Percentiles rank a stretch among this genome's conserved stretches.
Evolutionary conservation across 2,797 vertebrate genomes (phyloP).

Genomic region (Mionectes olivaceus): DNA sequence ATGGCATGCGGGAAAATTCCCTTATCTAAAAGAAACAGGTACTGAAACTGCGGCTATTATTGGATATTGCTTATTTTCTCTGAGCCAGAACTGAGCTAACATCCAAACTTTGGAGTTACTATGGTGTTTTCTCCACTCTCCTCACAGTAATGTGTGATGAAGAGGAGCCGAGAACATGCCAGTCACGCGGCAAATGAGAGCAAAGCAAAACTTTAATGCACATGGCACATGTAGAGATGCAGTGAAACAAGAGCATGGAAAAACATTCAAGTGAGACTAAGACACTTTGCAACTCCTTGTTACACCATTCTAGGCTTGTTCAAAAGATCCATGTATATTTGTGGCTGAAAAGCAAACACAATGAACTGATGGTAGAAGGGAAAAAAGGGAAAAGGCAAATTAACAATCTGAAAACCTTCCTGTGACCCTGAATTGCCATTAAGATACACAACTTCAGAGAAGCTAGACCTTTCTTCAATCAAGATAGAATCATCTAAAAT

Average conservation of each 20-base stretch:
- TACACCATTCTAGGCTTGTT: background rate
- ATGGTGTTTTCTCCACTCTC: background rate
- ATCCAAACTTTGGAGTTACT: background rate
- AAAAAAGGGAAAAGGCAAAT: background rate
- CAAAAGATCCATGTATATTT: background rate
- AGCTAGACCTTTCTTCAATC: background rate
- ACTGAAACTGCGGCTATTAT: background rate
- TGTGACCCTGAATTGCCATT: background rate
- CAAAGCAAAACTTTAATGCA: background rate
- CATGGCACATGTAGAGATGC: background rate
- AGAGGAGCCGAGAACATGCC: background rate
- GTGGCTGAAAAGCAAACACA: background rate
- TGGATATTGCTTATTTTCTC: background rate
- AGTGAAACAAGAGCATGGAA: background rate
- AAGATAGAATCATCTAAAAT: background rate
- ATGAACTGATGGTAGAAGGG: background rate
- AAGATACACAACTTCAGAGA: background rate
- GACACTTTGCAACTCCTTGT: background rate
- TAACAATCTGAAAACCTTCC: background rate
- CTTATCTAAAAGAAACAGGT: background rate
- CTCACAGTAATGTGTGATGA: accelerated
- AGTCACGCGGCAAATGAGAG: background rate
- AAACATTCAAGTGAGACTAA: background rate
- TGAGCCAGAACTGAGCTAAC: background rate
- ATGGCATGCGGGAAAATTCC: background rate